A percentile compares a stretch with the other conserved stretches of the same genome.
phyloP scores from a whole-genome alignment of 2,113 vertebrate species.

The Micronycteris hirsuta region DNA sequence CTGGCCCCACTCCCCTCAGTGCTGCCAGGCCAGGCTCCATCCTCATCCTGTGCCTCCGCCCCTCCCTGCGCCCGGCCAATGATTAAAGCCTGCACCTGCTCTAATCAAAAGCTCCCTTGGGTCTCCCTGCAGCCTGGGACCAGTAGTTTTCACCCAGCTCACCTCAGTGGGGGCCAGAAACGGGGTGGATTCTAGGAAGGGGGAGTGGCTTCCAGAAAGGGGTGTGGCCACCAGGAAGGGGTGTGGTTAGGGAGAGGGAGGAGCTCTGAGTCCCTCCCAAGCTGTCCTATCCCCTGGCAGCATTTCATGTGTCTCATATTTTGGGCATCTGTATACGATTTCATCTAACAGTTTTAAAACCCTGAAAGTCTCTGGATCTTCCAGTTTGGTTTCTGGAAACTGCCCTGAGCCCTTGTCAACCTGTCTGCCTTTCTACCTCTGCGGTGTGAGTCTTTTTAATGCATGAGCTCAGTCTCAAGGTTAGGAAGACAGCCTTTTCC shows the following conservation, averaged over 20 bases:
- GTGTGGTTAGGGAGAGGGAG: no score
- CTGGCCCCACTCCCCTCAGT: neutral
- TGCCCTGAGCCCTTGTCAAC: accelerated
- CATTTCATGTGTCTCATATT: neutral
- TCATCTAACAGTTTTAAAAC: neutral
- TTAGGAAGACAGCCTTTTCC: neutral
- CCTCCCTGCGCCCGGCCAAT: no score
- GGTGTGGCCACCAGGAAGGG: no score
- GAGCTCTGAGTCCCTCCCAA: neutral
- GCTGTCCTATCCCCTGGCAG: neutral
- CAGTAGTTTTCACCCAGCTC: neutral
- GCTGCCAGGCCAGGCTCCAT: neutral
- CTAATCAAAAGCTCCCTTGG: neutral
- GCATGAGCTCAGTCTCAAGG: neutral
- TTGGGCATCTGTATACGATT: neutral
- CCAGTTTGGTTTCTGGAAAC: neutral
- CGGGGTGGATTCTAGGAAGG: neutral
- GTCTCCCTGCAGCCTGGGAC: neutral
- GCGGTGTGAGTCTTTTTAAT: neutral
- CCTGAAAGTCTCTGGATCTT: neutral
- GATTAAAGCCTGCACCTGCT: neutral
- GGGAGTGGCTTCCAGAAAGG: neutral
- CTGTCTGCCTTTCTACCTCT: neutral
- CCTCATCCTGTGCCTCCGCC: neutral
- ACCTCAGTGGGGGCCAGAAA: neutral